Conservation (phyloP, 2,888 invertebrate genomes). For the Dicyrtoma fusca region DNA sequence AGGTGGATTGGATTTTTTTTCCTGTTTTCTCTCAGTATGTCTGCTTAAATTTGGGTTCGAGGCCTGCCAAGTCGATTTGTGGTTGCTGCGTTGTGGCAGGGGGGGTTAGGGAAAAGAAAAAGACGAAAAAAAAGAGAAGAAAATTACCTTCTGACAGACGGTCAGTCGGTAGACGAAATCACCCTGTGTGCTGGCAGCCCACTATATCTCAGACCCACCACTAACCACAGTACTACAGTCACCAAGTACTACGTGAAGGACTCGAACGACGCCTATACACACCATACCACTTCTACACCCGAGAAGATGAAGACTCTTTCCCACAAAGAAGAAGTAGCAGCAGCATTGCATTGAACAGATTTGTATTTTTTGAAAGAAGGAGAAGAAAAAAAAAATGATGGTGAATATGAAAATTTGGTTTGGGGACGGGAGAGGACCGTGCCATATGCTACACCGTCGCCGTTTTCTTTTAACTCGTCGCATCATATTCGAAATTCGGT, state of each 20-base stretch:
- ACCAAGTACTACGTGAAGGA: no score
- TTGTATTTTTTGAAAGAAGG: conserved; percentile 45
- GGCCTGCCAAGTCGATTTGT: conserved; percentile 33
- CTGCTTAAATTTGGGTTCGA: background rate
- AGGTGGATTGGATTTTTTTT: conserved; percentile 40
- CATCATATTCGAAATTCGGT: conserved; percentile 27
- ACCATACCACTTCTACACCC: conserved; percentile 1
- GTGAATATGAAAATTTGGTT: conserved; percentile 55
- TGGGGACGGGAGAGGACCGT: conserved; percentile 37
- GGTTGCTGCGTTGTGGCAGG: conserved; percentile 15
- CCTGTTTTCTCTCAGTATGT: conserved; percentile 22
- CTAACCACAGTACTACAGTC: background rate
- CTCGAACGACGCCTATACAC: background rate
- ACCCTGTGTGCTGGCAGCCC: conserved; percentile 21
- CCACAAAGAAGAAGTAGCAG: conserved; percentile 30
- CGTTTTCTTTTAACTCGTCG: conserved; percentile 28
- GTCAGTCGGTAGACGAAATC: conserved; percentile 39
- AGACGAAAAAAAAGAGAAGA: conserved; percentile 24
- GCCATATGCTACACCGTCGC: conserved; percentile 46
- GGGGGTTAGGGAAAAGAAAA: conserved; percentile 21
- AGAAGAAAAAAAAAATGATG: conserved; percentile 48
- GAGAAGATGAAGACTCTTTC: conserved; percentile 13
- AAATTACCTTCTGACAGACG: conserved; percentile 55
- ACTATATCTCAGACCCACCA: background rate
- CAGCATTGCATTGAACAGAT: conserved; percentile 37